Evolutionary conservation across 2,888 invertebrate genomes (phyloP).

Genomic region (Leptopterna dolabrata): DNA sequence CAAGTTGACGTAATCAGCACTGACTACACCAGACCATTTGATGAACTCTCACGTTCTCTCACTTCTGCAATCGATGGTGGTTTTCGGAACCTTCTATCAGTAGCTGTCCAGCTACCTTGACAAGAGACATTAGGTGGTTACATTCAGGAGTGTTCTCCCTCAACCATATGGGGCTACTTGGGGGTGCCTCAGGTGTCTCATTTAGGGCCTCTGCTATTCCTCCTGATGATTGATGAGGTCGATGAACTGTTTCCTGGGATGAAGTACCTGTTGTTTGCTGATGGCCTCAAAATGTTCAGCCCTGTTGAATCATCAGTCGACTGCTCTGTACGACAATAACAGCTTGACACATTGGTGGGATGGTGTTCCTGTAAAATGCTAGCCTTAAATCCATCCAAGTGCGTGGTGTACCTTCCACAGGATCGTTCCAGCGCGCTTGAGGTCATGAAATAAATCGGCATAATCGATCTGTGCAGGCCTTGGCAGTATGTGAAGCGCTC

Average conservation of each 20-base stretch:
- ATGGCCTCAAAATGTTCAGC: background rate
- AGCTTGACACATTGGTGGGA: background rate
- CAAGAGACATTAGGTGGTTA: background rate
- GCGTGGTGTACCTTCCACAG: background rate
- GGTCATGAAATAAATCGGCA: no score
- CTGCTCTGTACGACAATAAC: background rate
- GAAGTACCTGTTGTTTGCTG: background rate
- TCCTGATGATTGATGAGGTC: background rate
- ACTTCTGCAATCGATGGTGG: background rate
- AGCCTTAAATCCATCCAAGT: background rate
- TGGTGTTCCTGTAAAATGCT: background rate
- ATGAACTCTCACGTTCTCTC: background rate
- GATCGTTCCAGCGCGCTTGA: background rate
- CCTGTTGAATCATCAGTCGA: background rate
- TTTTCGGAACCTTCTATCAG: background rate
- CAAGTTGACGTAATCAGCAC: background rate
- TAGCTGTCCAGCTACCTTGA: background rate
- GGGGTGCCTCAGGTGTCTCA: background rate
- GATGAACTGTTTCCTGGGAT: background rate
- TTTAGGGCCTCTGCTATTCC: background rate
- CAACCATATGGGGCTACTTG: background rate
- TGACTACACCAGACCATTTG: background rate
- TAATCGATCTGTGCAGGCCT: no score
- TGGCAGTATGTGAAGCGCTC: no score
- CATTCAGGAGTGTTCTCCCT: background rate